Evolutionary conservation across 2,888 invertebrate genomes (phyloP).

Genomic region (Sphaeridia pumilis): DNA sequence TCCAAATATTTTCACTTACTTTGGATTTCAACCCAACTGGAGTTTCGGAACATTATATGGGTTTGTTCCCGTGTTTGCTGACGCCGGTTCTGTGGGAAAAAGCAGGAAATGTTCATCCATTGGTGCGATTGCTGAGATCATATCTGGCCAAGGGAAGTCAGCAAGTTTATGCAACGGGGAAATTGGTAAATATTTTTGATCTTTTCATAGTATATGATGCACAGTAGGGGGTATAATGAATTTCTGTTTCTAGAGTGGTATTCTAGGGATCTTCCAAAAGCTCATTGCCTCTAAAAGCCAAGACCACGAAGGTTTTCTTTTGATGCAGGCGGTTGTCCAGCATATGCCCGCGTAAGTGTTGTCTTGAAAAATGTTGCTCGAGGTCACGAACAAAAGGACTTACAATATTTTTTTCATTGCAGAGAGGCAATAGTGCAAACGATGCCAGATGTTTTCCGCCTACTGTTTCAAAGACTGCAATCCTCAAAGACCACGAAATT

Average conservation of each 20-base stretch:
- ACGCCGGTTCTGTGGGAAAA: constrained; percentile 87
- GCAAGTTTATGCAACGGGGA: constrained; percentile 56
- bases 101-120: constrained; percentile 81
- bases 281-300: constrained; percentile 87
- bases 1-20: constrained; percentile 87
- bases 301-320: constrained; percentile 90
- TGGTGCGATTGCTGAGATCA: constrained; percentile 81
- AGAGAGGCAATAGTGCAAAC: constrained; percentile 62
- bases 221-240: too few relatives aligned
- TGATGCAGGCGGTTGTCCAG: constrained; percentile 74
- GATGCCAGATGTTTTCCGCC: constrained; percentile 74
- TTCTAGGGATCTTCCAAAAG: constrained; percentile 93
- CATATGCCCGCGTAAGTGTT: constrained; percentile 70
- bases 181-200: constrained; percentile 61
- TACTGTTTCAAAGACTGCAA: constrained; percentile 86
- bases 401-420: constrained; percentile 20
- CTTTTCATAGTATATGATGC: too few relatives aligned
- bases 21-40: constrained; percentile 57
- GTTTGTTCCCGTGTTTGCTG: constrained; percentile 77
- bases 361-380: too few relatives aligned
- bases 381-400: too few relatives aligned
- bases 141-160: constrained; percentile 62
- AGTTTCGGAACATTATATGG: constrained; percentile 73
- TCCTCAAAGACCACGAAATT: constrained; percentile 92
- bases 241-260: constrained; percentile 40